phyloP scores from a whole-genome alignment of 2,113 vertebrate species.

The Ranitomeya imitator region DNA sequence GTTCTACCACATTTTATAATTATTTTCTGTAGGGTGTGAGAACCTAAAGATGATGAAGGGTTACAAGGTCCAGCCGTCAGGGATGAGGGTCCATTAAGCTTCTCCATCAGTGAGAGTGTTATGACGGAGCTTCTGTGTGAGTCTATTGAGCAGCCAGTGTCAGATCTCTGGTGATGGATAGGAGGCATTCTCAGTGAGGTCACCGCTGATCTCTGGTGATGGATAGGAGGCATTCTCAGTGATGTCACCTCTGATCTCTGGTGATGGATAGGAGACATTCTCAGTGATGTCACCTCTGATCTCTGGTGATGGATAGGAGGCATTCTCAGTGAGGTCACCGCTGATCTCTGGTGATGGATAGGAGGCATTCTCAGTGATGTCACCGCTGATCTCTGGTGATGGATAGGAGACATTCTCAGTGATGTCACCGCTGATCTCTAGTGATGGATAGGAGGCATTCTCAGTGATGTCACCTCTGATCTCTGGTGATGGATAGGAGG shows the following conservation, averaged over 20 bases:
- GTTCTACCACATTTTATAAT: no score
- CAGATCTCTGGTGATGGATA: neutral
- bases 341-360: slow-evolving; percentile 1
- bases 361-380: neutral
- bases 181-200: neutral
- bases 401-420: neutral
- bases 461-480: neutral
- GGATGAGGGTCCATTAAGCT: no score
- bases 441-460: neutral
- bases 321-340: neutral
- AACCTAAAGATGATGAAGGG: no score
- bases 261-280: neutral
- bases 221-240: neutral
- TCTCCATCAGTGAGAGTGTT: no score
- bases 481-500: neutral
- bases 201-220: neutral
- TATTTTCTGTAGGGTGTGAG: no score
- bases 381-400: neutral
- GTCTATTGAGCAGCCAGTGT: no score
- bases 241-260: neutral
- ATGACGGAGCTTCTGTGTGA: no score
- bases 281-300: neutral
- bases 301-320: neutral
- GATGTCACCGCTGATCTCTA: neutral
- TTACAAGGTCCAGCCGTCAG: no score